Evolutionary conservation across 2,888 invertebrate genomes (phyloP).

Genomic region (Calameuta filiformis): DNA sequence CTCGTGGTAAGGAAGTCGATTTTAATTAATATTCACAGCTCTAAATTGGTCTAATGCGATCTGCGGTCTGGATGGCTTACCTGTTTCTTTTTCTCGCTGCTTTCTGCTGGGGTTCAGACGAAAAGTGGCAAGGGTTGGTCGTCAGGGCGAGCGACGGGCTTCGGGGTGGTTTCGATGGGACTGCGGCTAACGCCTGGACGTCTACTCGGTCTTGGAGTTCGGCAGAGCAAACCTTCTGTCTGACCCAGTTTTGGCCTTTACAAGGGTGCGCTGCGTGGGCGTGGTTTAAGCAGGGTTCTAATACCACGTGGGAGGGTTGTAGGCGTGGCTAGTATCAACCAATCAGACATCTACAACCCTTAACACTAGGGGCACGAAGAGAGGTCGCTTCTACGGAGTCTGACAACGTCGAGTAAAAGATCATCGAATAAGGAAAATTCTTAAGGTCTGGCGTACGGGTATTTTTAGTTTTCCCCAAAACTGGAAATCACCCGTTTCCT

Average conservation of each 20-base stretch:
- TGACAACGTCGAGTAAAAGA: slow-evolving; percentile 11
- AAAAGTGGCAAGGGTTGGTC: slow-evolving; percentile 42
- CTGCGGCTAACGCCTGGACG: slow-evolving; percentile 46
- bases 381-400: background rate
- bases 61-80: slow-evolving; percentile 41
- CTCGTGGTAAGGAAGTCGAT: slow-evolving; percentile 61
- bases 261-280: slow-evolving; percentile 37
- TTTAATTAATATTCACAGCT: slow-evolving; percentile 57
- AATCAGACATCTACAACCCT: background rate
- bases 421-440: background rate
- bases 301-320: slow-evolving; percentile 28
- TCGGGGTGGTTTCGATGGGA: slow-evolving; percentile 63
- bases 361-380: background rate
- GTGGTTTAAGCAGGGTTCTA: slow-evolving; percentile 8
- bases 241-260: slow-evolving; percentile 55
- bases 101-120: slow-evolving; percentile 5
- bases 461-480: too few species aligned
- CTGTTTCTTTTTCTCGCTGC: slow-evolving; percentile 13
- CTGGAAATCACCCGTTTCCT: too few species aligned
- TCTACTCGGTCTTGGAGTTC: slow-evolving; percentile 28
- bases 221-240: slow-evolving; percentile 25
- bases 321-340: slow-evolving; percentile 41
- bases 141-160: slow-evolving; percentile 51
- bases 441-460: background rate
- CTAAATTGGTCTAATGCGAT: slow-evolving; percentile 56